Conservation (phyloP, 2,113 vertebrate species). For the Lanius ludovicianus region DNA sequence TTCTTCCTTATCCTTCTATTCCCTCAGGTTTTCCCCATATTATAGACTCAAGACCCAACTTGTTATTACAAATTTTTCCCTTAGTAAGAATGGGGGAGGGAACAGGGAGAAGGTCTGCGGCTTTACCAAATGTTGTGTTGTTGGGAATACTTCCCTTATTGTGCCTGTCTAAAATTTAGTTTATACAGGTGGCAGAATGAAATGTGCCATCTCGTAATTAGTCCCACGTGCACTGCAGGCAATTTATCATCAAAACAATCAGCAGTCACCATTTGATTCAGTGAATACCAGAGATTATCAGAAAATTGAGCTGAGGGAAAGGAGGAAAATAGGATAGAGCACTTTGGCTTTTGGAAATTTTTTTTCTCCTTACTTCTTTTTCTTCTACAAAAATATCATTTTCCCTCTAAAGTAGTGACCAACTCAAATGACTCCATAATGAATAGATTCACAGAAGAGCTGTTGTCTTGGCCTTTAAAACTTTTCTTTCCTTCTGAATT, state of each 20-base stretch:
- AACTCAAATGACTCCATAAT: constrained; percentile 50
- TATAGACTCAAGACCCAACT: background rate
- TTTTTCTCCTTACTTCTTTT: background rate
- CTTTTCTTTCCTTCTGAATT: background rate
- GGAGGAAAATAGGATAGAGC: background rate
- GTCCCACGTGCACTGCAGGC: constrained; percentile 71
- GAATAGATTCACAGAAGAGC: constrained; percentile 17
- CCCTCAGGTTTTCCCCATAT: constrained; percentile 36
- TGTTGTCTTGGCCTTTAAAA: constrained; percentile 48
- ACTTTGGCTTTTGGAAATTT: background rate
- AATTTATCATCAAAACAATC: constrained; percentile 79
- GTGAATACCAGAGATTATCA: constrained; percentile 50
- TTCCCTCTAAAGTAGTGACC: background rate
- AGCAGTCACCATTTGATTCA: constrained; percentile 57
- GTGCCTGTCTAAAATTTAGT: constrained; percentile 59
- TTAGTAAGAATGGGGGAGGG: constrained; percentile 9
- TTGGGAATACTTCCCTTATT: constrained; percentile 44
- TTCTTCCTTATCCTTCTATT: background rate
- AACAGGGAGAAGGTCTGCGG: background rate
- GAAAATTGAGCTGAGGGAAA: background rate
- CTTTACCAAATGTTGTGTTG: constrained; percentile 32
- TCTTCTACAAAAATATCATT: background rate
- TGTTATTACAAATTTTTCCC: background rate
- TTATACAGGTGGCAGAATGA: constrained; percentile 75
- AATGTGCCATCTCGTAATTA: constrained; percentile 75